Percentiles rank a stretch among this genome's conserved stretches.
These are phyloP conservation scores for Ataeniobius toweri DNA, from an alignment of 2,797 vertebrate species.

Conservation along the genomic window DNA sequence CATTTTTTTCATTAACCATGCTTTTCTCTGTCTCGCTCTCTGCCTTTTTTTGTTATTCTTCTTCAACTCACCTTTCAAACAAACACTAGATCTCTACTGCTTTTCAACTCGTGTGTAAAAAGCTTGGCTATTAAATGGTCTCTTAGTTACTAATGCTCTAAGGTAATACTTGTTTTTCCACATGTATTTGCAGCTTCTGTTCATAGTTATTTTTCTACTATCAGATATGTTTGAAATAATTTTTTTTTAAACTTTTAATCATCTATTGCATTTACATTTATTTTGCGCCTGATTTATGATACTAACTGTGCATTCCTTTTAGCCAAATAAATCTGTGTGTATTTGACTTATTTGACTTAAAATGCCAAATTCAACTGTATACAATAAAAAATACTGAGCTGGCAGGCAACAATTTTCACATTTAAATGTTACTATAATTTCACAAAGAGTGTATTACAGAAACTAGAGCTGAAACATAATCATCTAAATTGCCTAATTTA, in stretches of 20 bases:
- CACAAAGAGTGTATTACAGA: background rate
- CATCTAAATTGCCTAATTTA: background rate
- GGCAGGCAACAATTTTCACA: background rate
- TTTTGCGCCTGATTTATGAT: background rate
- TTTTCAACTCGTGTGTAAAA: slow-evolving; percentile 46
- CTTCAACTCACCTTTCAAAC: slow-evolving; percentile 41
- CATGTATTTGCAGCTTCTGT: background rate
- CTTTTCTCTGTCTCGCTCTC: slow-evolving; percentile 19
- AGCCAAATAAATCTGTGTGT: background rate
- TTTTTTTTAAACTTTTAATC: background rate
- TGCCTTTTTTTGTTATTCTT: slow-evolving; percentile 12
- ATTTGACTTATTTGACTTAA: background rate
- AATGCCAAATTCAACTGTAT: background rate
- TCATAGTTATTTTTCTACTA: background rate
- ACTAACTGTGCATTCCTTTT: too few species aligned
- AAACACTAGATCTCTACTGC: slow-evolving; percentile 16
- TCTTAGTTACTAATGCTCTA: slow-evolving; percentile 26
- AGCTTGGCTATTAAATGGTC: slow-evolving; percentile 38
- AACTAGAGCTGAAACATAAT: background rate
- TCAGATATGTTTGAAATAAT: background rate
- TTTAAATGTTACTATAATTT: background rate
- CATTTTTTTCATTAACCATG: slow-evolving; percentile 6
- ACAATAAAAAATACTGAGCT: background rate
- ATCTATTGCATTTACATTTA: background rate
- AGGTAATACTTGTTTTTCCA: slow-evolving; percentile 14